These are phyloP conservation scores for Nothoprocta pentlandii DNA, from an alignment of 2,113 vertebrate species.

Conservation along the genomic window DNA sequence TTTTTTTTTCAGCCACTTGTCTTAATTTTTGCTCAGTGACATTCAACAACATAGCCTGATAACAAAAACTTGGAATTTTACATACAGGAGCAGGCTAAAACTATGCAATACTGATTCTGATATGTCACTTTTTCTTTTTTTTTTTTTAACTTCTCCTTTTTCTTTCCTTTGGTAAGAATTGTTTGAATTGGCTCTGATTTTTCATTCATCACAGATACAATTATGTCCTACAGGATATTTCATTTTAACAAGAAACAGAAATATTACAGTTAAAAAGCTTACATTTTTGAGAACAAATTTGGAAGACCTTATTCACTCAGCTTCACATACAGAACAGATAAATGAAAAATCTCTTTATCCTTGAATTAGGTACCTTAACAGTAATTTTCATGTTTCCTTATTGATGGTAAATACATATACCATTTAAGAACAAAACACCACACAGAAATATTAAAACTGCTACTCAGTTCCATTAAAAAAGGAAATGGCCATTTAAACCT, in stretches of 20 bases:
- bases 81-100: neutral
- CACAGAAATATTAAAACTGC: neutral
- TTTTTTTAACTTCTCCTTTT: neutral
- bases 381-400: neutral
- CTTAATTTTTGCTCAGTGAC: neutral
- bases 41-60: neutral
- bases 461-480: neutral
- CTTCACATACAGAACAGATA: neutral
- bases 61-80: neutral
- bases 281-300: neutral
- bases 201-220: neutral
- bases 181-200: neutral
- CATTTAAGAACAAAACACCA: neutral
- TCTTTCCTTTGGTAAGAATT: neutral
- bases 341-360: too few relatives aligned
- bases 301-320: neutral
- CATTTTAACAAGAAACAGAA: neutral
- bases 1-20: neutral
- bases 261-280: neutral
- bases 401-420: fast-evolving
- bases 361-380: neutral
- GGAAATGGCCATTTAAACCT: too few relatives aligned
- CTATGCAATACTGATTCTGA: neutral
- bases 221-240: neutral
- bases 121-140: neutral